Conservation (phyloP, 1,140 invertebrate species). For the Cydia splendana region DNA sequence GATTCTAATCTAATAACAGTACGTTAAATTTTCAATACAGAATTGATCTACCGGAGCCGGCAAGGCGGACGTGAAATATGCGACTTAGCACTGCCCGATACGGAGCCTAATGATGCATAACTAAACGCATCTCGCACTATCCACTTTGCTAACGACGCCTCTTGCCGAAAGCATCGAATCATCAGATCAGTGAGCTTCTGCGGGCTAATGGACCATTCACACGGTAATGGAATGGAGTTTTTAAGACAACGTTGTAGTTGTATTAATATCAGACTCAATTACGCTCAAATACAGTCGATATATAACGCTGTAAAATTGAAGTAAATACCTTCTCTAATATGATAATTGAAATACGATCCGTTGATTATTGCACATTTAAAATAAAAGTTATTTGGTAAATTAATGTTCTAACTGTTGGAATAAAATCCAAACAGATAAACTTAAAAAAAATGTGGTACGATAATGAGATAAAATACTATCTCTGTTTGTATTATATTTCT, state of each 20-base stretch:
- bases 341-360: too few relatives aligned
- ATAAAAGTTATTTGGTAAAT: too few relatives aligned
- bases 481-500: too few relatives aligned
- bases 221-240: constrained; percentile 19
- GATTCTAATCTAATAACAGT: not conserved
- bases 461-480: too few relatives aligned
- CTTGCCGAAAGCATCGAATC: constrained; percentile 17
- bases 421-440: too few relatives aligned
- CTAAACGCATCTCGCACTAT: constrained; percentile 35
- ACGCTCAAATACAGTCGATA: too few relatives aligned
- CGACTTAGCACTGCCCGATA: constrained; percentile 34
- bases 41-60: constrained; percentile 10
- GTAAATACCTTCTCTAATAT: too few relatives aligned
- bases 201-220: constrained; percentile 22
- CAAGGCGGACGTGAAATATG: constrained; percentile 35
- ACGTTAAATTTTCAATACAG: not conserved
- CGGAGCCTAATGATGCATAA: constrained; percentile 39
- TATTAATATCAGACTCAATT: too few relatives aligned
- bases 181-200: constrained; percentile 18
- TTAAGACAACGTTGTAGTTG: not conserved
- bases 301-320: too few relatives aligned
- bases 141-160: constrained; percentile 25
- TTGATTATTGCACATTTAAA: too few relatives aligned
- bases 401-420: too few relatives aligned
- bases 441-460: too few relatives aligned